Evolutionary conservation across 2,113 vertebrate genomes (phyloP), one percentile per base, ranked within the genome.

Genomic region (Salvelinus fontinalis): DNA sequence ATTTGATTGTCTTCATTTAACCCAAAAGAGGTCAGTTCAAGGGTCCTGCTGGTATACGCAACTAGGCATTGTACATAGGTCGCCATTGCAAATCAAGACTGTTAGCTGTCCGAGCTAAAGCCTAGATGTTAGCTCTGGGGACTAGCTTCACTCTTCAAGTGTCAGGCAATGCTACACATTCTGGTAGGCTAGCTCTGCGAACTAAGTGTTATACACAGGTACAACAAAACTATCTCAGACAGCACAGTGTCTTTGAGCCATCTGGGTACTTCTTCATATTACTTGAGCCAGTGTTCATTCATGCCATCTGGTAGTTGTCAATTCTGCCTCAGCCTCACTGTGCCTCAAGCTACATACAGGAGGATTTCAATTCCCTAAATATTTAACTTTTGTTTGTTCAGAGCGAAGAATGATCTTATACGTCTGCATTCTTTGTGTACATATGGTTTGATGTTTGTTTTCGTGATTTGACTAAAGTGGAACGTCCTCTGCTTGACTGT

Each of bases 391-490:
- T 80, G 68, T 73, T 77, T 81, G 54, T 73, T 76, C 72, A 73
- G 69, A 59, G 39, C 9, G 39, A 73, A n/a, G 74, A 76, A 73
- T 67, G 22, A 68, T 49, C 74, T 73, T 67, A 9, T 27, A 62
- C 18, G 62, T 67, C 27, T 69, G 49, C 70, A 69, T 76, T 73
- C 70, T 77, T 73, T 73, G 65, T 73, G 74, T 64, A 39, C 70
- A 81, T 71, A 73, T 77, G 70, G 75, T 75, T 75, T 76, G 11
- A 69, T 62, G 62, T 81, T 70, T 70, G 70, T 57, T 79, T 73
- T 68, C 27, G 59, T 44, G 20, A 66, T 39, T 34, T 67, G 49
- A 22, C 68, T 31, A 29, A 12, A 60, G 72, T 71, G 73, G 78
- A 72, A 67, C 27, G 16, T 60, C 20, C 68, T 71, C 5, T 70